Percentiles rank a stretch among this genome's conserved stretches.
phyloP scores from a whole-genome alignment of 2,888 invertebrate genomes.

The Macroteleia sp. region DNA sequence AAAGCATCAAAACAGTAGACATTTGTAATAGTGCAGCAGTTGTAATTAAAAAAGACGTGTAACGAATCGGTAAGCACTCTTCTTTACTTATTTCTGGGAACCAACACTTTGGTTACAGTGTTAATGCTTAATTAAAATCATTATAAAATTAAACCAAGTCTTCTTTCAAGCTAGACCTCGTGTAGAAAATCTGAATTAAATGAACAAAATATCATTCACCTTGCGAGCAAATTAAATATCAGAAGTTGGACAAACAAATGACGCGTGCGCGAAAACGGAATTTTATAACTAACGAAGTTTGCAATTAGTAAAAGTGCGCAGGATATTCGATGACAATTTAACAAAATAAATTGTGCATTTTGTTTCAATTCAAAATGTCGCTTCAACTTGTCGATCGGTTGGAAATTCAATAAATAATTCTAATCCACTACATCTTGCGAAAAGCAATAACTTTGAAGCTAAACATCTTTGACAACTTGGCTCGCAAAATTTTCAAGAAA shows the following conservation, averaged over 20 bases:
- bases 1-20: too few relatives aligned
- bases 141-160: too few relatives aligned
- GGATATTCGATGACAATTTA: constrained; percentile 19
- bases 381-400: constrained; percentile 7
- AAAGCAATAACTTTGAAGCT: constrained; percentile 45
- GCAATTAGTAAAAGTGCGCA: constrained; percentile 42
- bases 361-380: constrained; percentile 19
- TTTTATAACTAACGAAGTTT: constrained; percentile 45
- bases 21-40: too few relatives aligned
- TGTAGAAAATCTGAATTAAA: too few relatives aligned
- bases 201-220: constrained; percentile 5
- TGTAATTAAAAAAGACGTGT: too few relatives aligned
- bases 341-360: constrained; percentile 39
- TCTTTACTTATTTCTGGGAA: too few relatives aligned
- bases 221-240: constrained; percentile 22
- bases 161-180: too few relatives aligned
- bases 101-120: too few relatives aligned
- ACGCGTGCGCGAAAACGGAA: constrained; percentile 24
- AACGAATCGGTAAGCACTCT: too few relatives aligned
- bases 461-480: constrained; percentile 53
- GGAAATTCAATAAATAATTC: constrained; percentile 49
- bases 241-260: constrained; percentile 31
- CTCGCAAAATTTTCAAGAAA: constrained; percentile 54
- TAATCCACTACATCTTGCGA: constrained; percentile 44
- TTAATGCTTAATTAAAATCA: too few relatives aligned